These are phyloP conservation scores for Rhysida immarginata DNA, from an alignment of 1,140 invertebrate genomes.

Conservation along the genomic window DNA sequence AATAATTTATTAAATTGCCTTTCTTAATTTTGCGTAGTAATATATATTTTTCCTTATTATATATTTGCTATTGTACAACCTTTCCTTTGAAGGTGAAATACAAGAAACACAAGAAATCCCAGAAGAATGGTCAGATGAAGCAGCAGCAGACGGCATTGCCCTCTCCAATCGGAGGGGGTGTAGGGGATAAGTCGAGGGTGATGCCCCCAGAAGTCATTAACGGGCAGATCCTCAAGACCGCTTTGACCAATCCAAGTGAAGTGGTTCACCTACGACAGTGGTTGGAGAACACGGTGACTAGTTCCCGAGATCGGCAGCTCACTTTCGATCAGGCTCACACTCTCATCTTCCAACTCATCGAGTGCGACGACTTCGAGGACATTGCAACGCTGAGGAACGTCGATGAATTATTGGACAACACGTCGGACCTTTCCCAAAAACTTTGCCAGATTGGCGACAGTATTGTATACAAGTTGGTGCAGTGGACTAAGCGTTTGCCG, in stretches of 20 bases:
- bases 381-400: slow-evolving; percentile 75
- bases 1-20: no score
- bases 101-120: slow-evolving; percentile 82
- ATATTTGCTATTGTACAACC: no score
- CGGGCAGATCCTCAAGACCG: slow-evolving; percentile 83
- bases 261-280: slow-evolving; percentile 73
- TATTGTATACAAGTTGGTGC: slow-evolving; percentile 90
- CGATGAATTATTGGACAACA: slow-evolving; percentile 75
- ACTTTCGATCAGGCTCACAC: slow-evolving; percentile 60
- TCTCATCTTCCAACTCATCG: slow-evolving; percentile 78
- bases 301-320: slow-evolving; percentile 62
- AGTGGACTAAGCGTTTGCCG: slow-evolving; percentile 94
- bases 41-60: no score
- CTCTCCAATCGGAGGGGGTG: no score
- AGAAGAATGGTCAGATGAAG: slow-evolving; percentile 28
- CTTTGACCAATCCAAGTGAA: slow-evolving; percentile 82
- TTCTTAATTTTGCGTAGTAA: no score
- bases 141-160: slow-evolving; percentile 10
- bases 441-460: slow-evolving; percentile 88
- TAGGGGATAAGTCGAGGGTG: slow-evolving; percentile 16
- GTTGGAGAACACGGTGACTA: slow-evolving; percentile 68
- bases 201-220: slow-evolving; percentile 59
- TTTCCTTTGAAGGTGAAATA: slow-evolving; percentile 98
- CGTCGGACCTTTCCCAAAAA: slow-evolving; percentile 77
- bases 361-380: slow-evolving; percentile 89